Base-by-base conservation (phyloP, 2,888 invertebrate species). In the Tethea ocularis region DNA sequence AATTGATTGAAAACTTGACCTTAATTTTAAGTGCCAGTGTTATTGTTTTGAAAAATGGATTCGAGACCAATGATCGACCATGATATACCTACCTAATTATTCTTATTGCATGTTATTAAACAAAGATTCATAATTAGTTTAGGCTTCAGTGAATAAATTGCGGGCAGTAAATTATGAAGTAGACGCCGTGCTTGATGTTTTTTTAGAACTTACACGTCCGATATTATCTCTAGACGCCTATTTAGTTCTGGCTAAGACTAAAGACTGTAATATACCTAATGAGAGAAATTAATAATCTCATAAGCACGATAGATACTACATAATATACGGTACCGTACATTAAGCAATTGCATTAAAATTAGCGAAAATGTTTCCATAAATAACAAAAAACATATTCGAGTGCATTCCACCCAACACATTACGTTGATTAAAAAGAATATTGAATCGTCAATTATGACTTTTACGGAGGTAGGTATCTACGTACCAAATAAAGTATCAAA, bases 391-490 rank as follows among this genome's bases (percentile, higher is more conserved):
- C 57, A 59, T 58, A 51, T 62, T 8, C 52, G 60, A 65, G 67
- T 65, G 63, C 67, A 69, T 64, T 67, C 63, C 65, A 64, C 65
- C 66, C 66, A 61, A 64, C 57, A 59, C 61, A 57, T 61, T 54
- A 63, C 51, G 62, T 61, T 68, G 64, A 75, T 74, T 75, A 69
- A 72, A 55, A 58, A 57, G 57, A 29, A 52, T 29, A 41, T 56
- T 60, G 52, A 66, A 75, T 74, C 59, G 69, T 71, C 75, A 79
- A 78, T 80, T 80, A 69, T 67, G 64, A 63, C 65, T 66, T 74
- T 72, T 74, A 74, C 62, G 66, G 70, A 62, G n/a, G n/a, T n/a
- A n/a, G n/a, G n/a, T n/a, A 66, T 68, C 57, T 61, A 68, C 58
- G n/a, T 66, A 57, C 71, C 61, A 68, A 73, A 77, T 74, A 76